Conservation (phyloP, 2,797 vertebrate species). For the Miichthys miiuy region DNA sequence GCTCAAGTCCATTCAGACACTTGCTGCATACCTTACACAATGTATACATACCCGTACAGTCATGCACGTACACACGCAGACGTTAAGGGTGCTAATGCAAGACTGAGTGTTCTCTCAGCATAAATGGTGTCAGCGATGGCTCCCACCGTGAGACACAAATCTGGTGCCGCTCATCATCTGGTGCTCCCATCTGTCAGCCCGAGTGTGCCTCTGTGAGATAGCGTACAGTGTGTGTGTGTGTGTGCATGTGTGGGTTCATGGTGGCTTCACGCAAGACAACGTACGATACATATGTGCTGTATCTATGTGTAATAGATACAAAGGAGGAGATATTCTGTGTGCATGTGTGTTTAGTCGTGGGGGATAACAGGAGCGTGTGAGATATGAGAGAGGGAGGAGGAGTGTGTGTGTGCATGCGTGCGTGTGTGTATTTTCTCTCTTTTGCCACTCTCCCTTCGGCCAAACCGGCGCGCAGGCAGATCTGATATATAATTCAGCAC, state of each 20-base stretch:
- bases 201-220: constrained; percentile 54
- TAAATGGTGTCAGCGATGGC: constrained; percentile 82
- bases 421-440: constrained; percentile 35
- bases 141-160: constrained; percentile 81
- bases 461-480: constrained; percentile 65
- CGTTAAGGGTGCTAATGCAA: constrained; percentile 75
- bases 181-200: constrained; percentile 83
- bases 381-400: neutral
- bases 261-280: constrained; percentile 24
- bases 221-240: constrained; percentile 9
- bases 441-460: constrained; percentile 67
- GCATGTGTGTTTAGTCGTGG: neutral
- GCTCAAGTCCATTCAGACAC: constrained; percentile 14
- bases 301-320: constrained; percentile 16
- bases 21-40: constrained; percentile 2
- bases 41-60: neutral
- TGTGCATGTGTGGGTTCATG: neutral
- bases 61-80: constrained; percentile 12
- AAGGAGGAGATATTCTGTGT: constrained; percentile 1
- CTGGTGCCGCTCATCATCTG: constrained; percentile 85
- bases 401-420: neutral
- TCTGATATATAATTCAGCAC: constrained; percentile 82
- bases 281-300: constrained; percentile 27
- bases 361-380: constrained; percentile 12
- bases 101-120: constrained; percentile 76